Conservation (phyloP, 2,113 vertebrate species). For the Variabilichromis moorii region DNA sequence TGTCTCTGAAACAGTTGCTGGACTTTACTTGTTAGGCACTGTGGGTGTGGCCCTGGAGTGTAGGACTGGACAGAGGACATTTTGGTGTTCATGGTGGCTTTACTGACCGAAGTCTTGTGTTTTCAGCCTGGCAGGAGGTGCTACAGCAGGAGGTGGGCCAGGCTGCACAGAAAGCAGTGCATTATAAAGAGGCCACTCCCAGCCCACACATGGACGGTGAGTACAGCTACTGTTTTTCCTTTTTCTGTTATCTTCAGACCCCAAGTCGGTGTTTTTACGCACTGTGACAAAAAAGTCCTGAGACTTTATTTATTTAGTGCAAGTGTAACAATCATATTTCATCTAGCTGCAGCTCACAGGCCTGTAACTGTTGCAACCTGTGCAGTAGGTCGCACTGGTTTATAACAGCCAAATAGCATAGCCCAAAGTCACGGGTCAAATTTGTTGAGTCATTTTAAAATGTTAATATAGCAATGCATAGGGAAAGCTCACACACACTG, state of each 20-base stretch:
- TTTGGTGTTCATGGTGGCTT: not conserved
- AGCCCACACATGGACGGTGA: slow-evolving; percentile 75
- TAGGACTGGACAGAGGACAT: not conserved
- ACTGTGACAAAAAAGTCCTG: not conserved
- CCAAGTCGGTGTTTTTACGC: fast-evolving
- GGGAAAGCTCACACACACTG: not conserved
- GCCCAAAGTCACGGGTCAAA: not conserved
- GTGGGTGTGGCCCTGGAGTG: not conserved
- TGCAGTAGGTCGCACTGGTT: not conserved
- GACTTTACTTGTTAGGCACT: not conserved
- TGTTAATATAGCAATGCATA: not conserved
- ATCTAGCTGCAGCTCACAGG: not conserved
- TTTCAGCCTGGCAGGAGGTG: slow-evolving; percentile 86
- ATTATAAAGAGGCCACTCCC: slow-evolving; percentile 77
- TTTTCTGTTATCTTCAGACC: not conserved
- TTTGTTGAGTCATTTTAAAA: not conserved
- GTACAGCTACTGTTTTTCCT: slow-evolving; percentile 9
- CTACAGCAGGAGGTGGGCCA: slow-evolving; percentile 57
- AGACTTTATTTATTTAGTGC: not conserved
- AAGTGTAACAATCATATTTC: not conserved
- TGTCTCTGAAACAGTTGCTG: not conserved
- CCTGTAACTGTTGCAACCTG: not conserved
- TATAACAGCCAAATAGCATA: not conserved
- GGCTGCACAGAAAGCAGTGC: slow-evolving; percentile 59
- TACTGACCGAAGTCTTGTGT: not conserved